These are phyloP conservation scores for Drosophila burlai DNA, from an alignment of 1,140 invertebrate species.

Conservation along the genomic window DNA sequence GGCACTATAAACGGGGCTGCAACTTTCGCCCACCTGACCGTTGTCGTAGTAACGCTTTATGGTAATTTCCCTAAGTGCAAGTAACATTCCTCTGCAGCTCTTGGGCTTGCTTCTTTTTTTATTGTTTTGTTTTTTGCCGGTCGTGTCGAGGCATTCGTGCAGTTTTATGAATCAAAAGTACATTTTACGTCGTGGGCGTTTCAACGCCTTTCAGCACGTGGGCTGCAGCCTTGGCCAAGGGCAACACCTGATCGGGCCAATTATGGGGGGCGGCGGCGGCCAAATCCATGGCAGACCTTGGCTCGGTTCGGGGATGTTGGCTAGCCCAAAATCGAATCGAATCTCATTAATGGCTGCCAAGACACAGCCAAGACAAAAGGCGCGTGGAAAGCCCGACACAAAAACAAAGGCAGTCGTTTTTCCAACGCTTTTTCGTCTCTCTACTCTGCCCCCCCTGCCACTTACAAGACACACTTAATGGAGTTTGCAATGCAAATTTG, in stretches of 20 bases:
- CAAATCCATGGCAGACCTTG: slow-evolving; percentile 10
- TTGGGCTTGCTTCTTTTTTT: neutral
- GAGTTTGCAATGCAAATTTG: slow-evolving; percentile 71
- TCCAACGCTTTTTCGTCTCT: neutral
- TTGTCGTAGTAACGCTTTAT: slow-evolving; percentile 75
- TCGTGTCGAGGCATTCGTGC: slow-evolving; percentile 43
- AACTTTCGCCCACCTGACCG: slow-evolving; percentile 14
- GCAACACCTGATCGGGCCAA: slow-evolving; percentile 45
- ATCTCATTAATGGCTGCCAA: slow-evolving; percentile 46
- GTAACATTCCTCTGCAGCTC: slow-evolving; percentile 57
- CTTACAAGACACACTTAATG: slow-evolving; percentile 47
- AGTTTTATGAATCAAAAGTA: slow-evolving; percentile 77
- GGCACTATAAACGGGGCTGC: slow-evolving; percentile 26
- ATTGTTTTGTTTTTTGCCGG: slow-evolving; percentile 26
- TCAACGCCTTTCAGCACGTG: slow-evolving; percentile 48
- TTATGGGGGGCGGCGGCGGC: slow-evolving; percentile 10
- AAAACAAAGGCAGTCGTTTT: slow-evolving; percentile 29
- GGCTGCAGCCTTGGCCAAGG: slow-evolving; percentile 44
- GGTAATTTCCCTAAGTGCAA: slow-evolving; percentile 79
- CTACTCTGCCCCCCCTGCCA: neutral
- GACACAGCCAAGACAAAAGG: slow-evolving; percentile 26
- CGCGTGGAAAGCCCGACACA: neutral
- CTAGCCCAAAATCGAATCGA: slow-evolving; percentile 50
- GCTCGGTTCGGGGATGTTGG: slow-evolving; percentile 20
- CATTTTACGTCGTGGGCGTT: slow-evolving; percentile 52